Evolutionary conservation across 2,888 invertebrate species (phyloP).

Genomic region (Xylophagus ater): DNA sequence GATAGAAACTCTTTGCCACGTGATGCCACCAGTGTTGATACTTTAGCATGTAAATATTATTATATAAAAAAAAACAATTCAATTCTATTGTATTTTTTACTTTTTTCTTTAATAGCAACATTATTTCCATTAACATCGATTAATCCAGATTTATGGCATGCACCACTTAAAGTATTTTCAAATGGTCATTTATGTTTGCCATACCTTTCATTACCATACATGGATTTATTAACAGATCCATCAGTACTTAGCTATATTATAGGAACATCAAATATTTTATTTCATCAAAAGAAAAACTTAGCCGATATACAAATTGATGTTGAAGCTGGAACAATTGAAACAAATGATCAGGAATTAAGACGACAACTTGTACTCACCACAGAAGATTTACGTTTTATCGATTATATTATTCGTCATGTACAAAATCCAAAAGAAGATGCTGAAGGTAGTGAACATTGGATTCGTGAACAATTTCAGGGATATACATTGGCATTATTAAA

Average conservation of each 20-base stretch:
- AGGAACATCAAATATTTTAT: constrained; percentile 97
- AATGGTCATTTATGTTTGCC: constrained; percentile 92
- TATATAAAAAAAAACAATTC: not conserved
- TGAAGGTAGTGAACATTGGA: constrained; percentile 94
- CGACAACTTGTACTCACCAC: constrained; percentile 80
- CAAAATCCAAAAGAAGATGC: constrained; percentile 55
- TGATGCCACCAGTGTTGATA: constrained; percentile 56
- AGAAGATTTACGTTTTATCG: constrained; percentile 91
- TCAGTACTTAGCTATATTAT: constrained; percentile 79
- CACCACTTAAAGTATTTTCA: constrained; percentile 77
- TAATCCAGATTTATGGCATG: constrained; percentile 55
- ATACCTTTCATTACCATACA: constrained; percentile 87
- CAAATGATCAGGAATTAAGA: constrained; percentile 62
- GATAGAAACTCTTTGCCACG: constrained; percentile 47
- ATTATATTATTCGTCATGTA: constrained; percentile 74
- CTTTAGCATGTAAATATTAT: constrained; percentile 43
- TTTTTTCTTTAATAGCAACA: constrained; percentile 23
- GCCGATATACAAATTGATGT: constrained; percentile 88
- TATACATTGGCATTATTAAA: constrained; percentile 72
- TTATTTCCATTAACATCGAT: constrained; percentile 30
- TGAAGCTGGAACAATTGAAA: constrained; percentile 76
- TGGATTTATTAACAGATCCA: constrained; percentile 80
- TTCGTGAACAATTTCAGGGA: constrained; percentile 84
- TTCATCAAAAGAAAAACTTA: constrained; percentile 86
- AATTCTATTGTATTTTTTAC: not conserved